These are phyloP conservation scores for Phenganax marumi DNA, from an alignment of 92 coral and sea anemone species.

Conservation along the genomic window DNA sequence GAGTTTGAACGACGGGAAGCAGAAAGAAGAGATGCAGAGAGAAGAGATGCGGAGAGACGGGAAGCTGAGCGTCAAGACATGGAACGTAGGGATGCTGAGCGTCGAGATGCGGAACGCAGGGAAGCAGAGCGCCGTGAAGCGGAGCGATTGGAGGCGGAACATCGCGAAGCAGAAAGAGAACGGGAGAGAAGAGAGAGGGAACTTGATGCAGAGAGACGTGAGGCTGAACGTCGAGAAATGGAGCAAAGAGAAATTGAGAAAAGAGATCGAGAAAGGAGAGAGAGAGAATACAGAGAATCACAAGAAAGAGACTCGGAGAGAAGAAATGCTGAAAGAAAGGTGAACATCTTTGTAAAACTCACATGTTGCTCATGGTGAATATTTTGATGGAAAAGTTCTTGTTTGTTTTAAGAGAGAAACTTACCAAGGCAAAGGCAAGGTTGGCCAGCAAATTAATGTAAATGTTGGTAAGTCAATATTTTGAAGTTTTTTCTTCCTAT, in stretches of 20 bases:
- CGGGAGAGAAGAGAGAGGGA: conserved; percentile 30
- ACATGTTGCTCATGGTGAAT: background rate
- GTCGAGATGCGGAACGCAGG: conserved; percentile 4
- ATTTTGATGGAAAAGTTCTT: background rate
- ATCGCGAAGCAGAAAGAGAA: conserved; percentile 14
- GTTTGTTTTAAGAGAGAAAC: background rate
- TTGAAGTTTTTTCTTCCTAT: too few species aligned
- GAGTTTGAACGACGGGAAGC: conserved; percentile 16
- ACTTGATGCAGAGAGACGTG: conserved; percentile 11
- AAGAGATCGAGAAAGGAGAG: conserved; percentile 14
- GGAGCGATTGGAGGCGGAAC: conserved; percentile 11
- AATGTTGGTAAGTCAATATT: background rate
- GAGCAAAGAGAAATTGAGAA: conserved; percentile 17
- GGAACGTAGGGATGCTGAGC: conserved; percentile 18
- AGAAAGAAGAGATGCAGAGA: conserved; percentile 4
- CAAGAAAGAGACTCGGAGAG: background rate
- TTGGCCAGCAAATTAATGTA: conserved; percentile 23
- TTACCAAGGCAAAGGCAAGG: conserved; percentile 5
- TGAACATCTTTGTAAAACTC: background rate
- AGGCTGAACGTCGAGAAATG: conserved; percentile 30
- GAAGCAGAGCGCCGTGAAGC: conserved; percentile 7
- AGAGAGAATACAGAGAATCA: conserved; percentile 23
- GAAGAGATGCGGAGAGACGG: background rate
- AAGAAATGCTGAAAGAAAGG: conserved; percentile 29
- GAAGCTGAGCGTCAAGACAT: conserved; percentile 13